phyloP scores from a whole-genome alignment of 1,140 invertebrate genomes.

The Brachionus rubens region DNA sequence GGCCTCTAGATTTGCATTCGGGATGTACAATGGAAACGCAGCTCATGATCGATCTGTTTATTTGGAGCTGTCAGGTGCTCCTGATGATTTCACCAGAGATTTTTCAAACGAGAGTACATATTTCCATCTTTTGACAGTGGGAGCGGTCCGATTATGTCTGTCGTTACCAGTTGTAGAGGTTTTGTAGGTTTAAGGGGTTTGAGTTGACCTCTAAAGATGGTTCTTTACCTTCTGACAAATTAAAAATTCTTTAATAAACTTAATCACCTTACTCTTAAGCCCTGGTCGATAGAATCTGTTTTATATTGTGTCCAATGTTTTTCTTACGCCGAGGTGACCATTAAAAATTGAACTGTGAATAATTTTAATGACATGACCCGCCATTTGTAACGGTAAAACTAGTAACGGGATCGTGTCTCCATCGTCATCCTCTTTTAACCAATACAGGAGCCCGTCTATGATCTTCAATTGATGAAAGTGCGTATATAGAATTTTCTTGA shows the following conservation, averaged over 20 bases:
- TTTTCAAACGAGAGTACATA: constrained; percentile 49
- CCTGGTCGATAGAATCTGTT: not conserved
- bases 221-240: constrained; percentile 30
- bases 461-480: not conserved
- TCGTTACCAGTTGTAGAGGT: constrained; percentile 19
- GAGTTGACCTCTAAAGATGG: not conserved
- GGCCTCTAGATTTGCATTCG: constrained; percentile 9
- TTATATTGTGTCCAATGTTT: not conserved
- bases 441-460: not conserved
- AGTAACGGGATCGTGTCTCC: not conserved
- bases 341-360: not conserved
- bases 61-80: not conserved
- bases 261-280: not conserved
- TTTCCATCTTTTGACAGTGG: constrained; percentile 48
- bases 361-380: not conserved
- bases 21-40: constrained; percentile 14
- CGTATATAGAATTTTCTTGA: not conserved
- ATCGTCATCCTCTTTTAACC: not conserved
- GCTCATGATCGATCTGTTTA: not conserved
- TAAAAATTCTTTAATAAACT: not conserved
- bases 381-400: not conserved
- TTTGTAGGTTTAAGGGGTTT: not conserved
- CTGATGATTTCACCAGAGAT: not conserved
- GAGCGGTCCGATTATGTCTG: constrained; percentile 49
- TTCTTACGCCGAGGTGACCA: constrained; percentile 25